Percentiles rank a stretch among this genome's conserved stretches.
phyloP scores from a whole-genome alignment of 2,888 invertebrate species.

The Meiosimyza platycephala region DNA sequence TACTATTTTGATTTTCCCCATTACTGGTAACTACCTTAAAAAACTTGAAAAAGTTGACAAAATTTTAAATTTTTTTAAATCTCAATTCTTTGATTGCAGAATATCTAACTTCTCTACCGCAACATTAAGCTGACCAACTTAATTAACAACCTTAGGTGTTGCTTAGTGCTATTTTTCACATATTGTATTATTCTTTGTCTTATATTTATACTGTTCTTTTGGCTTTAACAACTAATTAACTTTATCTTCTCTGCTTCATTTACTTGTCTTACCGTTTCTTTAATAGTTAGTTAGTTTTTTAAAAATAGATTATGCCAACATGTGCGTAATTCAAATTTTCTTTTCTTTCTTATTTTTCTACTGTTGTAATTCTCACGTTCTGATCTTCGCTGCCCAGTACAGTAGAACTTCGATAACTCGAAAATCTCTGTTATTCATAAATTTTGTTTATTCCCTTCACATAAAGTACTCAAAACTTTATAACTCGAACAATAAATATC shows the following conservation, averaged over 20 bases:
- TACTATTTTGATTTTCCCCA: too few relatives aligned
- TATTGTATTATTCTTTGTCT: not conserved
- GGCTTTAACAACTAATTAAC: not conserved
- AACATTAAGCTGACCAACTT: not conserved
- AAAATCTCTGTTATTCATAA: too few relatives aligned
- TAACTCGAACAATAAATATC: too few relatives aligned
- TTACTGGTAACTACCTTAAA: not conserved
- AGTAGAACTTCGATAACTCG: too few relatives aligned
- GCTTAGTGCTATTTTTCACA: not conserved
- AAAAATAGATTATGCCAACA: conserved; percentile 14
- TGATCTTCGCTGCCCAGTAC: too few relatives aligned
- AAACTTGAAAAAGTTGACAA: not conserved
- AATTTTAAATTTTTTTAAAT: not conserved
- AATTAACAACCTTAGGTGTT: not conserved
- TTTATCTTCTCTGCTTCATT: not conserved
- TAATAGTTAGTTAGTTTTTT: not conserved
- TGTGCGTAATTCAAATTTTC: not conserved
- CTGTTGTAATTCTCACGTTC: too few relatives aligned
- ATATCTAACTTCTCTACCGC: not conserved
- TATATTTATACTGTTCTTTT: not conserved
- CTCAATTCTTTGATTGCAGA: not conserved
- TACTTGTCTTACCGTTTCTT: conserved; percentile 1
- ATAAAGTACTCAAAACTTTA: too few relatives aligned
- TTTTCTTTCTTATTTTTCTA: too few relatives aligned
- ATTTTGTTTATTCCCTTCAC: too few relatives aligned